Conservation (phyloP, 1,140 invertebrate species). For the Drosophila prosaltans region DNA sequence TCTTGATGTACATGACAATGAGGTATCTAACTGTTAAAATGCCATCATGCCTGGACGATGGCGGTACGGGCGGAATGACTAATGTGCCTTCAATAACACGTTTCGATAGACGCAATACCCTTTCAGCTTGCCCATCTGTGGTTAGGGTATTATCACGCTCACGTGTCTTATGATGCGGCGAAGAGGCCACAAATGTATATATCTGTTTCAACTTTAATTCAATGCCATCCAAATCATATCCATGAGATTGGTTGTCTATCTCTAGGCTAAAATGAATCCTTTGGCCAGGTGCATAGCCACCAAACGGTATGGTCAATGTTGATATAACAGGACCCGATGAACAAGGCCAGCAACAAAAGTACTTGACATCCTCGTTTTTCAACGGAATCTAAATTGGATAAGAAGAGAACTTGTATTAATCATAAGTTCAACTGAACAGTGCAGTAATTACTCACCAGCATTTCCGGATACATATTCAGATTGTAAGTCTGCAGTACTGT, state of each 20-base stretch:
- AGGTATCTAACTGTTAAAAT: constrained; percentile 58
- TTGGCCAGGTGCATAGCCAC: constrained; percentile 74
- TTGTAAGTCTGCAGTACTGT: constrained; percentile 89
- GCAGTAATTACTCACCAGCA: constrained; percentile 45
- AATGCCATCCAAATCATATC: constrained; percentile 55
- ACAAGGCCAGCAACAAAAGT: constrained; percentile 77
- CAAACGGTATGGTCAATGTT: constrained; percentile 65
- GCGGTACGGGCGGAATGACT: constrained; percentile 61
- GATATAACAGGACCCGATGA: constrained; percentile 59
- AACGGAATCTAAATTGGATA: constrained; percentile 52
- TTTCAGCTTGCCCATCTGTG: constrained; percentile 28
- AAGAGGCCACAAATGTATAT: constrained; percentile 49
- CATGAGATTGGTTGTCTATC: constrained; percentile 66
- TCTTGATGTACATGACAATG: constrained; percentile 53
- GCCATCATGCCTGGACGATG: constrained; percentile 79
- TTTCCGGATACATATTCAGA: constrained; percentile 86
- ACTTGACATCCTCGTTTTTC: constrained; percentile 53
- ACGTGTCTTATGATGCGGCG: constrained; percentile 43
- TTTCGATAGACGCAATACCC: constrained; percentile 60
- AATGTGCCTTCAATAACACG: constrained; percentile 53
- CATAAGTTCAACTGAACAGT: not conserved
- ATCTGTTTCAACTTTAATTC: constrained; percentile 43
- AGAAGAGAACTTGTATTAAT: not conserved
- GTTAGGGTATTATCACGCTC: constrained; percentile 36
- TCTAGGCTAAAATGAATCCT: constrained; percentile 53